Evolutionary conservation across 2,113 vertebrate species (phyloP), one percentile per base, ranked within the genome.

Genomic region (Ictidomys tridecemlineatus): DNA sequence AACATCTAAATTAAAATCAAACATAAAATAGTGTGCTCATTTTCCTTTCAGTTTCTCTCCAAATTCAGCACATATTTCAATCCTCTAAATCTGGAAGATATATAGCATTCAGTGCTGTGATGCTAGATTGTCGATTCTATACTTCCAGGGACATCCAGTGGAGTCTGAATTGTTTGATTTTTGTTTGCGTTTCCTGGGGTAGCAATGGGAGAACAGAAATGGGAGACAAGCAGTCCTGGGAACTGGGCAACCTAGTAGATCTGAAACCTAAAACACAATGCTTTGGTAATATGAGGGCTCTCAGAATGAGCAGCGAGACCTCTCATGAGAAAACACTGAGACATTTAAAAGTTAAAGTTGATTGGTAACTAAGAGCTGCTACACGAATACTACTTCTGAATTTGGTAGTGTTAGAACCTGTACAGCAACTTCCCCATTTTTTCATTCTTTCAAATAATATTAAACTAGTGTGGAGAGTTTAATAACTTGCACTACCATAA

Each of bases 1-100:
- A 91, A 94, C 58, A 96, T 97, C 94, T 98, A 98, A 97, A 97
- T 98, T 97, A 97, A 97, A 96, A 96, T 96, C 89, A 96, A 92
- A 97, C 92, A 95, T 73, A 97, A 93, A 97, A 93, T 51, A 56
- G 73, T 86, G 22, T 83, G 30, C 63, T 98, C 91, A 93, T 97
- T 97, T 96, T 16, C 63, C 42, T 95, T 97, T 88, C 42, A 72
- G 22, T 80, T 94, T 97, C 87, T 92, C 51, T 95, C 58, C n/a
- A 56, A 95, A 20, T 91, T 91, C 91, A 63, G 48, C 32, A 79
- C 65, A 22, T 79, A 88, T 77, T 89, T 84, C 48, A 76, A 7
- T 28, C 8, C 14, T 84, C 56, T 95, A 82, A 76, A 16, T 61
- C 63, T 61, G n/a, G 70, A 65, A 79, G 37, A 83, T 37, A 58